Conservation (phyloP, 37 sponge, comb jelly and placozoan genomes). For the Cladorhizidae sp. region DNA sequence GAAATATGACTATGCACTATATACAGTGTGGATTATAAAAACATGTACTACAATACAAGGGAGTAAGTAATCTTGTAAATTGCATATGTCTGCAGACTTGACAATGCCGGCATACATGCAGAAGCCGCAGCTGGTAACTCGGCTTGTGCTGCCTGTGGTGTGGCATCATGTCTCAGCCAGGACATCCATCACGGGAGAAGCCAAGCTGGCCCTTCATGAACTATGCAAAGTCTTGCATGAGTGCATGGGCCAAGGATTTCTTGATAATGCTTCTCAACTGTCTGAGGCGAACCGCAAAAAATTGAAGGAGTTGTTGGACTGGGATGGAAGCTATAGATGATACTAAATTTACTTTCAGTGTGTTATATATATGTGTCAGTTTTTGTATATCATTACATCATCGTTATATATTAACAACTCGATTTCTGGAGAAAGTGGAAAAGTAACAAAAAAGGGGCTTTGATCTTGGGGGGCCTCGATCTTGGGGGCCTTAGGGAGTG, state of each 20-base stretch:
- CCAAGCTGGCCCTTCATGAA: constrained; percentile 28
- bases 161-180: constrained; percentile 65
- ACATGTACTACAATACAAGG: not conserved
- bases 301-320: constrained; percentile 27
- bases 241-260: constrained; percentile 55
- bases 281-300: constrained; percentile 38
- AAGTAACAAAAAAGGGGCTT: too few species aligned
- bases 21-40: not conserved
- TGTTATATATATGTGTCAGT: not conserved
- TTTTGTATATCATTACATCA: too few species aligned
- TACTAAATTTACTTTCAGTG: not conserved
- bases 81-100: constrained; percentile 43
- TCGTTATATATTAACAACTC: too few species aligned
- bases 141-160: constrained; percentile 73
- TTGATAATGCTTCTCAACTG: constrained; percentile 60
- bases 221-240: constrained; percentile 49
- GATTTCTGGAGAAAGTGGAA: too few species aligned
- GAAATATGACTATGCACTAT: too few species aligned
- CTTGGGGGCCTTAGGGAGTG: too few species aligned
- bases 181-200: constrained; percentile 42
- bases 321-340: not conserved
- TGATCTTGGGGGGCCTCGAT: too few species aligned
- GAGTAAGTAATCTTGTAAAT: not conserved
- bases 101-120: constrained; percentile 23
- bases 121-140: constrained; percentile 70